Base-by-base conservation (phyloP, 2,888 invertebrate genomes). In the Ectobius pallidus region DNA sequence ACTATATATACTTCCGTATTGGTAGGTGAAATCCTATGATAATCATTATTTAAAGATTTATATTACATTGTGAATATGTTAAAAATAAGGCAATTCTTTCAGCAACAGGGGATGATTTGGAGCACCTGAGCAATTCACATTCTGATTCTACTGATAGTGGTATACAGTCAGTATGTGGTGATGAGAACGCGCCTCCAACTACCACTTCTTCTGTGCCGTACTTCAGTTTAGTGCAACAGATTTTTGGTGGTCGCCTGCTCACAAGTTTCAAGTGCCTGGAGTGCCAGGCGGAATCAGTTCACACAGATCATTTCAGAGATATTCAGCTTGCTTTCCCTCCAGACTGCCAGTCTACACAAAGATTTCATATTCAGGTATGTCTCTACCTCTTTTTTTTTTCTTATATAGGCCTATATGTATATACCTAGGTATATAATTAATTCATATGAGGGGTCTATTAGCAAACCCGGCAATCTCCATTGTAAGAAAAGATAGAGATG, bases 231-330 rank as follows among this genome's bases (percentile, higher is more conserved):
- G 69, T 71, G 70, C 92, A 93, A 78, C 88, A 88, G 74, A 89
- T 91, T 71, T 93, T 95, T 79, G 92, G 92, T 0, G 95, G 95
- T 0, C 89, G 91, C 71, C 84, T 92, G 32, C 87, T 90, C 7
- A 92, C 93, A 0, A 90, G 90, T 0, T 90, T 92, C 39, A 89
- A 88, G 77, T 96, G 95, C 81, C 85, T 88, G 18, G 87, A 86
- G 68, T 96, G 95, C 80, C 85, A 87, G 70, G 88, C 89, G 6
- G 88, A 89, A 71, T 94, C 93, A 0, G 87, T 90, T 71, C 91
- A 91, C 27, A 88, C 88, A 0, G 95, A 95, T 81, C 88, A 88
- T 69, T 95, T 95, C 83, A 89, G 92, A 4, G 95, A 95, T 78
- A 83, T 96, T 16, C 92, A 92, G 77, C 84, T 93, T 1, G 90